These are phyloP conservation scores for Tachina grossa DNA, from an alignment of 2,888 invertebrate genomes.

Conservation along the genomic window DNA sequence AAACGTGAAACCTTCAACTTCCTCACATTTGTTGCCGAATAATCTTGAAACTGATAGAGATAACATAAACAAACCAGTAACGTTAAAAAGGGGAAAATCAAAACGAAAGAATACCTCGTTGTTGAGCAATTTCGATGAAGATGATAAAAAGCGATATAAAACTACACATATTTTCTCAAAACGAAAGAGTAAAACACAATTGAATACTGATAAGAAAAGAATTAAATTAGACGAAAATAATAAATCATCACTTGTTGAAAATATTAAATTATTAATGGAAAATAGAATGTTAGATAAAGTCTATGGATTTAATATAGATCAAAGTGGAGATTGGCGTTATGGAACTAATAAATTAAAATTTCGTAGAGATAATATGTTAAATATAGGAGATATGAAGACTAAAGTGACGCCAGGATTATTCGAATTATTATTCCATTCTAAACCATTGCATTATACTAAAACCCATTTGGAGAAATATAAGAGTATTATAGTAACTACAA, in stretches of 20 bases:
- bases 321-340: conserved; percentile 25
- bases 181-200: conserved; percentile 5
- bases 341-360: conserved; percentile 26
- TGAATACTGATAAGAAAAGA: conserved; percentile 7
- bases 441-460: not conserved
- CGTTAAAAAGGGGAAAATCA: not conserved
- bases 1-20: not conserved
- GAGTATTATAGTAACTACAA: conserved; percentile 52
- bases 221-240: not conserved
- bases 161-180: conserved; percentile 17
- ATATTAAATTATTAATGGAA: too few relatives aligned
- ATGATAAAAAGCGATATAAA: not conserved
- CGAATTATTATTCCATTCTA: not conserved
- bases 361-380: conserved; percentile 3
- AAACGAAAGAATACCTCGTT: conserved; percentile 2
- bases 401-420: not conserved
- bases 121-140: too few relatives aligned
- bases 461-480: conserved; percentile 43
- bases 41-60: not conserved
- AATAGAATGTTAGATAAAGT: conserved; percentile 20
- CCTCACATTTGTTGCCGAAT: not conserved
- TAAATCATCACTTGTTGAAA: too few relatives aligned
- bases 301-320: conserved; percentile 22
- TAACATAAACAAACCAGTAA: conserved; percentile 4
- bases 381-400: not conserved